Base-by-base conservation (phyloP, 2,797 vertebrate species). In the Sebastes dallii region DNA sequence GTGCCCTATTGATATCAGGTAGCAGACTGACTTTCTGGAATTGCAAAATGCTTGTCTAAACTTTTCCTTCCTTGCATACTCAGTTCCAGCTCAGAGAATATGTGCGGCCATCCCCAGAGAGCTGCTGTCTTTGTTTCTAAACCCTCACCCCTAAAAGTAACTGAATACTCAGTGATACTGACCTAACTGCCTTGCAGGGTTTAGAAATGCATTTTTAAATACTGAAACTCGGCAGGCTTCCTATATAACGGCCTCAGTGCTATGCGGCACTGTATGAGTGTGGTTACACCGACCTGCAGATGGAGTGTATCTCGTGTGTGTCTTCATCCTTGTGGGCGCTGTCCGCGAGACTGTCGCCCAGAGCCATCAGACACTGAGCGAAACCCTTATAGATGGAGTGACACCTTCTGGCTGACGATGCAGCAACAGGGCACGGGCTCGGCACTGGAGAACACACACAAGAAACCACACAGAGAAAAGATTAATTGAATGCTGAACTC, bases 331-430 rank as follows among this genome's bases (percentile, higher is more conserved):
- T 95, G 86, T 75, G 95, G 25, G 95, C 89, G 11, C 73, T 97
- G 66, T 92, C 95, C 34, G 95, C 95, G 95, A 99, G 96, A 91
- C 97, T 95, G 81, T 99, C 97, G 34, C 98, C 98, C 66, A 99
- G 93, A 74, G 96, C 96, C 94, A 99, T 96, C 78, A 99, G 96
- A 93, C 98, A 99, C 77, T 95, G 92, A 0, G 98, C 98, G 2
- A 99, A 99, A 54, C 98, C 98, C 91, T 97, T 97, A 93, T 98
- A 99, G 95, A 99, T 98, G 88, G 96, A 96, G 91, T 96, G 95
- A 72, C 98, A 99, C 86, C 89, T 94, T 86, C 92, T 93, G 84
- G 95, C 93, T 9, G 95, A 95, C 16, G 91, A 92, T 52, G 95
- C 93, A 66, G 92, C 91, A 66, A 92, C 85, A 1, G 95, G 91